Conservation (phyloP, 2,113 vertebrate species). For the Neoarius graeffei region DNA sequence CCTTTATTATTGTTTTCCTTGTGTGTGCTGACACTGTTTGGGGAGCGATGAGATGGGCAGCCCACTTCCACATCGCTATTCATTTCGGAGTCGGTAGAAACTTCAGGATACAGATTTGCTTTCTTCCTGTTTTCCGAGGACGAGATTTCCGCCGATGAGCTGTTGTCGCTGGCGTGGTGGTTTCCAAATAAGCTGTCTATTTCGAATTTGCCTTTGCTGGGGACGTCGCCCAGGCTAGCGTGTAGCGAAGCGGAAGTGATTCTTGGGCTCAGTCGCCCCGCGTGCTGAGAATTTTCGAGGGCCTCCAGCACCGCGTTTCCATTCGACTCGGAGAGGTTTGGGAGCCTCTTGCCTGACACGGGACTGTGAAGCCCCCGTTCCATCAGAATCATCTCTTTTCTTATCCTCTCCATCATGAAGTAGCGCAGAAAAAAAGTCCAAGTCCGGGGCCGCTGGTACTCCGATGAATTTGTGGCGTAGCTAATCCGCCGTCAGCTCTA, state of each 20-base stretch:
- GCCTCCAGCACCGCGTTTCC: slow-evolving; percentile 96
- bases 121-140: slow-evolving; percentile 93
- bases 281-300: slow-evolving; percentile 98
- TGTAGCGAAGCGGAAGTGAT: slow-evolving; percentile 92
- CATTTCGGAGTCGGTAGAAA: slow-evolving; percentile 93
- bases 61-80: slow-evolving; percentile 99
- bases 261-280: slow-evolving; percentile 93
- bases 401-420: slow-evolving; percentile 99
- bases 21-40: slow-evolving; percentile 81
- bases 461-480: slow-evolving; percentile 86
- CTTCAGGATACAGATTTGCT: slow-evolving; percentile 89
- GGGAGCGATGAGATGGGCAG: slow-evolving; percentile 91
- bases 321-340: slow-evolving; percentile 86
- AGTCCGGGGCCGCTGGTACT: slow-evolving; percentile 83
- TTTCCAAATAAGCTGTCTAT: slow-evolving; percentile 95
- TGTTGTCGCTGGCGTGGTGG: slow-evolving; percentile 83
- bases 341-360: slow-evolving; percentile 89
- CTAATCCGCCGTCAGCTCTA: slow-evolving; percentile 93
- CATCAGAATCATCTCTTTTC: slow-evolving; percentile 99
- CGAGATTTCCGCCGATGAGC: slow-evolving; percentile 85
- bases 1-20: slow-evolving; percentile 98
- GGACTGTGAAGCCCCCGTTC: slow-evolving; percentile 98
- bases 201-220: slow-evolving; percentile 96
- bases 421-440: slow-evolving; percentile 76
- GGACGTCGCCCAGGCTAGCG: slow-evolving; percentile 87